Evolutionary conservation across 2,797 vertebrate species (phyloP).

Genomic region (Poeciliopsis infans): DNA sequence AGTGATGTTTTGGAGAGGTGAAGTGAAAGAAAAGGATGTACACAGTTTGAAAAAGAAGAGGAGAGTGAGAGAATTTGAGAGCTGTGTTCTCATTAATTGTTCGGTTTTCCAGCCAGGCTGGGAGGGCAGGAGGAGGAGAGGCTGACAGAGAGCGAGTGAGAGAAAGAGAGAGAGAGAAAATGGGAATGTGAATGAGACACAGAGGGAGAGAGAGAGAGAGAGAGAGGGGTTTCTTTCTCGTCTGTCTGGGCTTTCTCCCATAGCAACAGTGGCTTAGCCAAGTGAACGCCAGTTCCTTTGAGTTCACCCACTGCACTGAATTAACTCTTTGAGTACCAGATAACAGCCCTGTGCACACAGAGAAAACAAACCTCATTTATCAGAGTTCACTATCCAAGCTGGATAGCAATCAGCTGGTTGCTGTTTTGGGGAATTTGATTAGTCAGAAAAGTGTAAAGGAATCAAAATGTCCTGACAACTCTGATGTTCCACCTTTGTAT

Average conservation of each 20-base stretch:
- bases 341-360: constrained; percentile 19
- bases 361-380: not conserved
- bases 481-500: not conserved
- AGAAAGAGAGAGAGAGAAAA: constrained; percentile 28
- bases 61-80: constrained; percentile 26
- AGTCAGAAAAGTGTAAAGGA: not conserved
- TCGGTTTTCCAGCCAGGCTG: constrained; percentile 60
- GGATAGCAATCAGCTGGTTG: not conserved
- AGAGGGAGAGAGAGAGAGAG: constrained; percentile 28
- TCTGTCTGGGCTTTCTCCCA: constrained; percentile 82
- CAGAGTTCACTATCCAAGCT: not conserved
- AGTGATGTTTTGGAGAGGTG: constrained; percentile 30
- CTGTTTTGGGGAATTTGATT: not conserved
- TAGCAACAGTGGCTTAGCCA: constrained; percentile 83
- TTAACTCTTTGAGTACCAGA: constrained; percentile 75
- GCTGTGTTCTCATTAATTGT: constrained; percentile 62
- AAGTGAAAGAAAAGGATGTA: constrained; percentile 51
- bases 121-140: constrained; percentile 21
- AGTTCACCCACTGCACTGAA: constrained; percentile 74
- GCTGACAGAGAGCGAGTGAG: constrained; percentile 17
- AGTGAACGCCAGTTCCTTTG: constrained; percentile 78
- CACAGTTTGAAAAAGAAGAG: constrained; percentile 57
- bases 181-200: constrained; percentile 36
- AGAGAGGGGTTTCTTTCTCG: constrained; percentile 70
- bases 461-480: not conserved